Conservation (phyloP, 92 coral and sea anemone genomes). For the Paragorgia papillata region DNA sequence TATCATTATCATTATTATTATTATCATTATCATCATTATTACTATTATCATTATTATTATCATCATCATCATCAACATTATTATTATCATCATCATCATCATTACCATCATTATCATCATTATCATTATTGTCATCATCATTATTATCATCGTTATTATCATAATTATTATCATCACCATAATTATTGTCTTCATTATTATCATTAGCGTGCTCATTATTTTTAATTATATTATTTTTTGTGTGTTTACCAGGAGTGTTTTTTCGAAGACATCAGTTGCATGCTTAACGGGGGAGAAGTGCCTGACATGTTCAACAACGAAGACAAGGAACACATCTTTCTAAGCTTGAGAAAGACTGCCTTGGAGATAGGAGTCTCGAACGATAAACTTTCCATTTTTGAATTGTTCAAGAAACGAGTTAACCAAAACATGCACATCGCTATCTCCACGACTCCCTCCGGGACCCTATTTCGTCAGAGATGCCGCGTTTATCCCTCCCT, state of each 20-base stretch:
- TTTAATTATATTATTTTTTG: too few relatives aligned
- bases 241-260: slow-evolving; percentile 77
- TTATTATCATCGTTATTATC: too few relatives aligned
- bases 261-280: slow-evolving; percentile 84
- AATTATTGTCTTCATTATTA: too few relatives aligned
- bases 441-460: slow-evolving; percentile 90
- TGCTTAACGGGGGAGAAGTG: slow-evolving; percentile 74
- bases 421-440: slow-evolving; percentile 76
- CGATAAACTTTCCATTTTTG: slow-evolving; percentile 78
- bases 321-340: slow-evolving; percentile 75
- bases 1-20: too few relatives aligned
- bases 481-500: slow-evolving; percentile 91
- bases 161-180: too few relatives aligned
- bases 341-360: slow-evolving; percentile 70
- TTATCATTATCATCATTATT: too few relatives aligned
- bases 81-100: too few relatives aligned
- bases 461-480: slow-evolving; percentile 75
- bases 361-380: slow-evolving; percentile 65
- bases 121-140: too few relatives aligned
- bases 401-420: slow-evolving; percentile 85
- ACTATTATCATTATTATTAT: too few relatives aligned
- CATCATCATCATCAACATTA: too few relatives aligned
- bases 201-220: too few relatives aligned
- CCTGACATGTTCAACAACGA: slow-evolving; percentile 79
- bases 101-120: too few relatives aligned